Evolutionary conservation across 2,113 vertebrate species (phyloP), one percentile per base, ranked within the genome.

Genomic region (Triplophysa rosa): DNA sequence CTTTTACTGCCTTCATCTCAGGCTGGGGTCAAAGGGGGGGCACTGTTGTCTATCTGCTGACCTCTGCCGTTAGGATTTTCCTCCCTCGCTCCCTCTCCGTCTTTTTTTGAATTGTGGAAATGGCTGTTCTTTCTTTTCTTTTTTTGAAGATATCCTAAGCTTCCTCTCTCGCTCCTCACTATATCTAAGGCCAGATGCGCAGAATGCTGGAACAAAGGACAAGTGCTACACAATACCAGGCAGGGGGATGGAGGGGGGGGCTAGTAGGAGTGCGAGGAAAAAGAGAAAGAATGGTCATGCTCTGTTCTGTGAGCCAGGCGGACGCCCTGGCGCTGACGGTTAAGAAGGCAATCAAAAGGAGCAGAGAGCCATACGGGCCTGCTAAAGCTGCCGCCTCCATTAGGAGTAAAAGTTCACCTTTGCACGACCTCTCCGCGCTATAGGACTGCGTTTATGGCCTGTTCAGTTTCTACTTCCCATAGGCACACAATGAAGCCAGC

Each of bases 11-110:
- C 92, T 92, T 94, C 91, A 94, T 93, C 93, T 89, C 93, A 94
- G 91, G 87, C 91, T 88, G 87, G 93, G 94, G 95, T 98, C 95
- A 96, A 89, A 89, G 83, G 61, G 58, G 93, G 95, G 95, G 94
- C 95, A 95, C 82, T 81, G 83, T 84, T 91, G 92, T 91, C 92
- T 92, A 94, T 93, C 92, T 93, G 93, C 88, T 95, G 93, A 95
- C 93, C 92, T 93, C 93, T 93, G 84, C 89, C 86, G 90, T 89
- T 89, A 88, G 59, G 85, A 88, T 68, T 67, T 77, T 59, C 73
- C 71, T 67, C 59, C 58, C 74, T 70, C 24, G 42, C 54, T 24
- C 26, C 52, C 56, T 73, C 37, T 7, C n/a, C 82, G 80, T 85
- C 81, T 82, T 71, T 80, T 83, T 62, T 67, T 52, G 58, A 64